Evolutionary conservation across 2,113 vertebrate genomes (phyloP).

Genomic region (Redunca redunca): DNA sequence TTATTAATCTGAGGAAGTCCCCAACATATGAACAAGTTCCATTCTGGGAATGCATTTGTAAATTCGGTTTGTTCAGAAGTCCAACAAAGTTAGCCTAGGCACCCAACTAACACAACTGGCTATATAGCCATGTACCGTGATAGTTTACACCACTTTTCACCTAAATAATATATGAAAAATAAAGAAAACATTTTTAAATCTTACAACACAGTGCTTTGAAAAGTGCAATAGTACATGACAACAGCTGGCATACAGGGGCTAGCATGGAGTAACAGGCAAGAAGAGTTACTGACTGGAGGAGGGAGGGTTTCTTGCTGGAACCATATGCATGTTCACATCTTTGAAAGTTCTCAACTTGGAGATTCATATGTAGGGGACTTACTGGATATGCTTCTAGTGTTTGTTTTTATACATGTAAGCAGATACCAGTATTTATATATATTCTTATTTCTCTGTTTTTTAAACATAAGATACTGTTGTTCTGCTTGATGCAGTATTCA

Average conservation of each 20-base stretch:
- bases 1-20: not conserved
- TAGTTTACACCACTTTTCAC: not conserved
- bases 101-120: not conserved
- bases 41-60: not conserved
- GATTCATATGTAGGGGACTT: not conserved
- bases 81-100: not conserved
- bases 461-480: not conserved
- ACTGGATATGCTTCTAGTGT: not conserved
- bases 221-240: not conserved
- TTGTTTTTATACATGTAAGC: not conserved
- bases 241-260: not conserved
- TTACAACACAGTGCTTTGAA: not conserved
- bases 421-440: not conserved
- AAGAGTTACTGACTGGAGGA: not conserved
- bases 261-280: not conserved
- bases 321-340: not conserved
- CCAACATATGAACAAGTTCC: not conserved
- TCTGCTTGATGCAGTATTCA: not conserved
- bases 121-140: not conserved
- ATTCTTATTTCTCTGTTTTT: not conserved
- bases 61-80: not conserved
- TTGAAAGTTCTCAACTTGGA: not conserved
- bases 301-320: not conserved
- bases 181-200: not conserved
- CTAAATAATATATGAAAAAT: not conserved